Evolutionary conservation across 2,113 vertebrate genomes (phyloP), one percentile per base, ranked within the genome.

Genomic region (Gadus chalcogrammus): DNA sequence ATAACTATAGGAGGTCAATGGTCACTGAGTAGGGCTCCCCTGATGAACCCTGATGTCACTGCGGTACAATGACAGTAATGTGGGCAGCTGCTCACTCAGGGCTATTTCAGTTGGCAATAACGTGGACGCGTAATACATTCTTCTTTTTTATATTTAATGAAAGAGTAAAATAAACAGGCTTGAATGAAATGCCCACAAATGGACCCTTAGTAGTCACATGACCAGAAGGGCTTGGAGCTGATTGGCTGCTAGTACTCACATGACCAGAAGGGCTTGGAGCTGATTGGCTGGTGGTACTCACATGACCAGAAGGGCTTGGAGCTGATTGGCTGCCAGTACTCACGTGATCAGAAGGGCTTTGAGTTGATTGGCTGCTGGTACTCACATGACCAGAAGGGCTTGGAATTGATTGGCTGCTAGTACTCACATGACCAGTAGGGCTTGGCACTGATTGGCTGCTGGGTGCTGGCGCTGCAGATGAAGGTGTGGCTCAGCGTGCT

Each of bases 401-500:
- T 84, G 17, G 84, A 85, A n/a, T 88, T 73, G 9, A 83, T 68
- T 0, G 87, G 75, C 42, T 9, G 42, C 42, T 48, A 9, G 42
- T 9, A 82, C 88, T 88, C 56, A 92, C 91, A 15, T 8, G 87
- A 85, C 80, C 84, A 81, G 66, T 75, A 6, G 65, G 86, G 82
- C 6, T 62, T 84, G 17, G 84, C 85, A n/a, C 89, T 73, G 9
- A 83, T 68, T 0, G 87, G 75, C 0, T 83, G 64, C 9, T 9
- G 38, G 2, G 66, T 13, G 0, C 65, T 61, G 2, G 70, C 48
- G 2, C 78, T 71, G 13, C 91, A 91, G 89, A 99, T 94, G 88
- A 96, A 99, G 15, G 95, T 95, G 22, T 96, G 94, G 80, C 85
- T 96, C 77, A 99, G 91, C 1, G 94, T 97, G 90, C 94, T 98